Percentiles rank a stretch among this genome's conserved stretches.
Evolutionary conservation across 2,797 vertebrate species (phyloP).

Genomic region (Peromyscus melanophrys): DNA sequence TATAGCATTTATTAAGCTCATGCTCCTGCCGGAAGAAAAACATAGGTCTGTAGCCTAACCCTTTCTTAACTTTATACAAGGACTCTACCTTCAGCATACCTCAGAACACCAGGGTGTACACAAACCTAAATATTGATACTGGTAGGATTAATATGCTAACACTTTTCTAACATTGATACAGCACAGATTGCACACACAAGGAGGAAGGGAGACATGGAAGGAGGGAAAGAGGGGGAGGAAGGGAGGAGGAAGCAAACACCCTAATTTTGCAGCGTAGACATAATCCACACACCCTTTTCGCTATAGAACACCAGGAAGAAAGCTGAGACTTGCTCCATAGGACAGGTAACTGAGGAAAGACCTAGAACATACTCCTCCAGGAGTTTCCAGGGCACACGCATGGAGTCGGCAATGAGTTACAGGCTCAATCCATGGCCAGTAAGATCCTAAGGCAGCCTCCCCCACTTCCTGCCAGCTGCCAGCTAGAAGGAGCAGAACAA

Average conservation of each 20-base stretch:
- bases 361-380: neutral
- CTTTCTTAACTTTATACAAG: constrained; percentile 17
- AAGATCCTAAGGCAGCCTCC: neutral
- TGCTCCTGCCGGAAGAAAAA: constrained; percentile 15
- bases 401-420: neutral
- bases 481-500: neutral
- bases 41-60: constrained; percentile 12
- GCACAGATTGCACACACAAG: neutral
- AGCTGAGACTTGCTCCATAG: neutral
- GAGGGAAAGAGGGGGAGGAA: neutral
- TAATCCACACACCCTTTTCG: neutral
- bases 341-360: neutral
- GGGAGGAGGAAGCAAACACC: neutral
- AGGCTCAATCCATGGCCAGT: neutral
- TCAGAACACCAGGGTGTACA: neutral
- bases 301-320: neutral
- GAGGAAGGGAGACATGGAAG: neutral
- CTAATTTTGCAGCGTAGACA: neutral
- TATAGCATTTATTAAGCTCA: neutral
- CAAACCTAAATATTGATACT: neutral
- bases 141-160: neutral
- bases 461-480: neutral
- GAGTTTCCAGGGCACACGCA: neutral
- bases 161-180: constrained; percentile 19
- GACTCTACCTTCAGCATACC: neutral